Evolutionary conservation across 35 echinoderm and acorn worm genomes (phyloP).

Genomic region (Apostichopus japonicus): DNA sequence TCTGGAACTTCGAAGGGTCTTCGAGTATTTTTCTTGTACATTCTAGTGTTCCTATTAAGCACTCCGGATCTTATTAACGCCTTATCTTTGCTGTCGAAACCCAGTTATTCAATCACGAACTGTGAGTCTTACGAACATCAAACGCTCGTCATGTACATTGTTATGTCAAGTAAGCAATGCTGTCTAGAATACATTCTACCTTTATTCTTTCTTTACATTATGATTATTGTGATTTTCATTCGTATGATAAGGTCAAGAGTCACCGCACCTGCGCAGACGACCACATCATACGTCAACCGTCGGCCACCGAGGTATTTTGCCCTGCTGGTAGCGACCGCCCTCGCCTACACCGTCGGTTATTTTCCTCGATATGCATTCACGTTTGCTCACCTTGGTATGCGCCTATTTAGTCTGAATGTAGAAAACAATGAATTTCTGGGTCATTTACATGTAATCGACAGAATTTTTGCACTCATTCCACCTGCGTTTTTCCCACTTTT

Average conservation of each 20-base stretch:
- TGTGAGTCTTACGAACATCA: not conserved
- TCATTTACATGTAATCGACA: constrained; percentile 3
- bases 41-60: constrained; percentile 17
- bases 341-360: constrained; percentile 26
- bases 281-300: not conserved
- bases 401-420: not conserved
- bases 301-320: constrained; percentile 35
- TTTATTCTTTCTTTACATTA: not conserved
- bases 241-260: constrained; percentile 2
- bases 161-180: not conserved
- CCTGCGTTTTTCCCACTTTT: constrained; percentile 31
- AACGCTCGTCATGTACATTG: not conserved
- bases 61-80: constrained; percentile 28
- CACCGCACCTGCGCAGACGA: not conserved
- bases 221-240: not conserved
- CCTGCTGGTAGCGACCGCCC: not conserved
- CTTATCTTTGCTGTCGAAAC: not conserved
- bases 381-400: not conserved
- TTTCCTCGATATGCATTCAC: constrained; percentile 16
- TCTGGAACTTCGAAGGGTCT: not conserved
- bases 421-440: not conserved
- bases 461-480: constrained; percentile 31
- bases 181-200: constrained; percentile 27
- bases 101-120: not conserved
- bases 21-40: not conserved